These are phyloP conservation scores for Resseliella maxima DNA, from an alignment of 2,888 invertebrate genomes.

Conservation along the genomic window DNA sequence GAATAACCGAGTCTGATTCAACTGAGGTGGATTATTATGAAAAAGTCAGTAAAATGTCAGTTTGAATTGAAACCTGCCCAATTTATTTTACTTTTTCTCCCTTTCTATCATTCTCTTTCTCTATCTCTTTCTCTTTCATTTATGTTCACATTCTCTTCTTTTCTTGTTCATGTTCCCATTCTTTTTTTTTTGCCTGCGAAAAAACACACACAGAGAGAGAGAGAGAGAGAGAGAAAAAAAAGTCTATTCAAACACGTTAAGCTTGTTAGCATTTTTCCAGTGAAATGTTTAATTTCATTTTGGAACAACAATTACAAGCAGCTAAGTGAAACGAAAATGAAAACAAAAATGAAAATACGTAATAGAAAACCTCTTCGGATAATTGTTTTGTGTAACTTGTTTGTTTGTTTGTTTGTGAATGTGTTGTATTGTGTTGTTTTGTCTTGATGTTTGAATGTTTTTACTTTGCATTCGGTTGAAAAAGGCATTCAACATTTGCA, in stretches of 20 bases:
- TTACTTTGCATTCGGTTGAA: background rate
- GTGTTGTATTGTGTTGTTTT: background rate
- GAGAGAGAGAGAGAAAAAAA: no score
- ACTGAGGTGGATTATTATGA: no score
- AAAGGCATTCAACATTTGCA: constrained; percentile 2
- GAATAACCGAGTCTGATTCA: no score
- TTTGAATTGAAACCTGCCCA: no score
- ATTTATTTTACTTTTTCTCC: background rate
- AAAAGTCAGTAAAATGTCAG: no score
- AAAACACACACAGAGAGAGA: no score
- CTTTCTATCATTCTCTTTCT: no score
- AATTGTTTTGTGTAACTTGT: constrained; percentile 33
- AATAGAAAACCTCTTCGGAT: constrained; percentile 41
- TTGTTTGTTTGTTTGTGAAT: background rate
- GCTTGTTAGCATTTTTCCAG: background rate
- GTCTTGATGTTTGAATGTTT: constrained; percentile 18
- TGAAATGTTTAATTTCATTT: constrained; percentile 22
- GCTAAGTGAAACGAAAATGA: background rate
- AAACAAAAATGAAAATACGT: background rate
- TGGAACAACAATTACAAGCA: constrained; percentile 28
- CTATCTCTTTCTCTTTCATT: no score
- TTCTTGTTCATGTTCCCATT: no score
- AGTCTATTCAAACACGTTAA: background rate
- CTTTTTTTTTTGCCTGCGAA: no score
- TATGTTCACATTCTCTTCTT: no score